These are phyloP conservation scores for Trichogramma dendrolimi DNA, from an alignment of 2,888 invertebrate species.

Conservation along the genomic window DNA sequence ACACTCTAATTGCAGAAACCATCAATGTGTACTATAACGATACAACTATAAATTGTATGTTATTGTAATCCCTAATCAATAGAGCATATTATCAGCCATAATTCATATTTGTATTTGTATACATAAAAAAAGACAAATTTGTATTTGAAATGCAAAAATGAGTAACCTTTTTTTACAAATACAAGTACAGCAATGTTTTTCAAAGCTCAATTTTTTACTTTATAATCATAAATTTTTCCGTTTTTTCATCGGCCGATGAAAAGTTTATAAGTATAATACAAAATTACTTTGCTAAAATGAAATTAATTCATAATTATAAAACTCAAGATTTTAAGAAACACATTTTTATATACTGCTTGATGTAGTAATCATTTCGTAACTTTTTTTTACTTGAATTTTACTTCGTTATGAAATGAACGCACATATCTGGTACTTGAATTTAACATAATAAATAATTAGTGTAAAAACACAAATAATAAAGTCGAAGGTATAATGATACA, in stretches of 20 bases:
- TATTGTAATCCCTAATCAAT: constrained; percentile 16
- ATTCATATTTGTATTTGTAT: not conserved
- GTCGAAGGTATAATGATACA: constrained; percentile 44
- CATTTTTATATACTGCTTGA: too few relatives aligned
- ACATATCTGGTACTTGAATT: constrained; percentile 32
- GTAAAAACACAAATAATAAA: constrained; percentile 35
- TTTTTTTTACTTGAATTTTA: constrained; percentile 24
- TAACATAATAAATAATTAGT: constrained; percentile 24
- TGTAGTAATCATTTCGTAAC: too few relatives aligned
- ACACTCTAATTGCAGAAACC: not conserved
- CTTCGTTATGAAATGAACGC: constrained; percentile 35
- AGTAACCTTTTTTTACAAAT: not conserved
- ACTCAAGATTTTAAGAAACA: too few relatives aligned
- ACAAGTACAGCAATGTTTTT: too few relatives aligned
- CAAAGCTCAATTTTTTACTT: too few relatives aligned
- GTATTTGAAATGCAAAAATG: not conserved
- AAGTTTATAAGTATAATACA: too few relatives aligned
- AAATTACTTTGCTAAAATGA: not conserved
- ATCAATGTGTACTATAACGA: not conserved
- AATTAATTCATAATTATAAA: not conserved
- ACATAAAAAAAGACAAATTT: not conserved
- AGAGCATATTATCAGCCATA: not conserved
- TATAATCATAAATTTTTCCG: too few relatives aligned
- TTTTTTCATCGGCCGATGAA: too few relatives aligned
- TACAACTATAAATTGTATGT: not conserved